These are phyloP conservation scores for Pteronotus mesoamericanus DNA, from an alignment of 2,797 vertebrate species.

Conservation along the genomic window DNA sequence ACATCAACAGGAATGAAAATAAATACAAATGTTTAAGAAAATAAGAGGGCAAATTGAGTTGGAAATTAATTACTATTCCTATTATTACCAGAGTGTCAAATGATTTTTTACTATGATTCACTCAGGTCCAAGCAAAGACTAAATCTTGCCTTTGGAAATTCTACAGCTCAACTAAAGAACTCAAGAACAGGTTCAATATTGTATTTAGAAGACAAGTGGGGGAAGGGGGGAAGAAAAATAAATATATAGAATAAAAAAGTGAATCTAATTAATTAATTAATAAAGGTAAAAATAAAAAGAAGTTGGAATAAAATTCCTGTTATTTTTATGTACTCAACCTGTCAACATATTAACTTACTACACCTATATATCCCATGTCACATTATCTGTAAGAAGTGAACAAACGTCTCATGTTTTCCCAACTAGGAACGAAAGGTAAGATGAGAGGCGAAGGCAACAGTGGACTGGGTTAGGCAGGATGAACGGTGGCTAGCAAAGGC, in stretches of 20 bases:
- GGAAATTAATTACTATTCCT: constrained; percentile 24
- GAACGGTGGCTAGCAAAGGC: not conserved
- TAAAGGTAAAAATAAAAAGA: not conserved
- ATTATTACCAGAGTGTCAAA: not conserved
- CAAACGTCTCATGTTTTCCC: not conserved
- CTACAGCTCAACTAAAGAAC: not conserved
- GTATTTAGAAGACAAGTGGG: not conserved
- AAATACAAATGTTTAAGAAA: constrained; percentile 18
- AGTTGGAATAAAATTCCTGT: not conserved
- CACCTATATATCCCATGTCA: not conserved
- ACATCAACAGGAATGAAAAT: not conserved
- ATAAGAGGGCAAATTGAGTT: not conserved
- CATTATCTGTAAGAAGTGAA: not conserved
- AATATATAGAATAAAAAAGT: not conserved
- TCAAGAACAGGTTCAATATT: not conserved
- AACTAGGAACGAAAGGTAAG: not conserved
- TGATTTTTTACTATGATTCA: constrained; percentile 34
- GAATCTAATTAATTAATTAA: not conserved
- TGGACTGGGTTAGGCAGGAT: not conserved
- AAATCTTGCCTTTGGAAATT: constrained; percentile 30
- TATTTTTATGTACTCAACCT: not conserved
- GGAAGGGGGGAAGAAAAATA: too few relatives aligned
- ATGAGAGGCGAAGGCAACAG: not conserved
- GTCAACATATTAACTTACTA: not conserved
- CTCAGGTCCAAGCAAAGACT: not conserved